Evolutionary conservation across 2,888 invertebrate genomes (phyloP).

Genomic region (Incurvaria masculella): DNA sequence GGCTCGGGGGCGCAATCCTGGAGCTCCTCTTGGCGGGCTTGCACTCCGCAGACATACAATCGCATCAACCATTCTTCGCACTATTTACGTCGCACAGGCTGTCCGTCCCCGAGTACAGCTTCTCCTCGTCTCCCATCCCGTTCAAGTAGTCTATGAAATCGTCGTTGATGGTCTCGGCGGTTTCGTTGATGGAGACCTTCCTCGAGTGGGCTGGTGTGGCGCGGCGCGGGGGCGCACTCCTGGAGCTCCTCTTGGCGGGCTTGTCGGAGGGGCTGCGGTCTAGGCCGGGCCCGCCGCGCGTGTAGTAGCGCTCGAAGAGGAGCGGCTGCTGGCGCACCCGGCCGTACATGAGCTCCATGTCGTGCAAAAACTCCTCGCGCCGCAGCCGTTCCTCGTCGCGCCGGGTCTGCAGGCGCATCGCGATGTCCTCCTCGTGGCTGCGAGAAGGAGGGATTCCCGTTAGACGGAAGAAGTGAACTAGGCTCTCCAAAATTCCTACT

Average conservation of each 20-base stretch:
- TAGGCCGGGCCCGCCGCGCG: conserved; percentile 32
- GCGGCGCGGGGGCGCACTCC: background rate
- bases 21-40: conserved; percentile 15
- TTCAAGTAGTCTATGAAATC: conserved; percentile 37
- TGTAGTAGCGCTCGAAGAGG: conserved; percentile 66
- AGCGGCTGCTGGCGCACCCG: conserved; percentile 68
- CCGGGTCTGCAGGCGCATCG: conserved; percentile 62
- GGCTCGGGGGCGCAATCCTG: background rate
- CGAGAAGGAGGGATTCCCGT: conserved; percentile 9
- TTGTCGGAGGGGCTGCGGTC: too few relatives aligned
- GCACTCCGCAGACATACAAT: too few relatives aligned
- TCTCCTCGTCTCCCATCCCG: conserved; percentile 34
- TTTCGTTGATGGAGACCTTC: conserved; percentile 39
- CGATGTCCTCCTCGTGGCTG: conserved; percentile 64
- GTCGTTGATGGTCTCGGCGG: conserved; percentile 31
- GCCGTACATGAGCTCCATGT: conserved; percentile 71
- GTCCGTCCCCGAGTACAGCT: conserved; percentile 25
- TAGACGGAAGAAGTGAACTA: background rate
- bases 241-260: conserved; percentile 10
- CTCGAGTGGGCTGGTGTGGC: conserved; percentile 31
- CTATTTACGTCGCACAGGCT: background rate
- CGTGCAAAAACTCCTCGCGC: conserved; percentile 63
- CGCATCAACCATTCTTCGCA: background rate
- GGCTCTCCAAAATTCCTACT: background rate
- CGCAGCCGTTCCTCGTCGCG: conserved; percentile 66